These are phyloP conservation scores for Dipodomys stephensi DNA, from an alignment of 2,113 vertebrate species.

Conservation along the genomic window DNA sequence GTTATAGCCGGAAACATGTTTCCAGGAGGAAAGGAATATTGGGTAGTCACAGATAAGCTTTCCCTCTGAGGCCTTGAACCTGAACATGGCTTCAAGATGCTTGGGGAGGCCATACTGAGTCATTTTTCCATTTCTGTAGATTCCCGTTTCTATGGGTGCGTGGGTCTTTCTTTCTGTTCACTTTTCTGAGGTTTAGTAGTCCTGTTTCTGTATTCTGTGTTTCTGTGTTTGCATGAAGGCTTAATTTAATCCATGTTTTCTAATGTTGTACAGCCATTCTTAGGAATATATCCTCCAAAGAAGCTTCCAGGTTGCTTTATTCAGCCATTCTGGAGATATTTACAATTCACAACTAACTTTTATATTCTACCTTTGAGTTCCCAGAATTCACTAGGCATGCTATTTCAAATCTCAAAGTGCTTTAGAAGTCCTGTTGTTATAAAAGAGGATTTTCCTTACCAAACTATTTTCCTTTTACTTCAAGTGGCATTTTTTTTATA, in stretches of 20 bases:
- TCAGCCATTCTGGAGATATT: background rate
- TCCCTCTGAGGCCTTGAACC: background rate
- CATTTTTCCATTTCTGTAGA: background rate
- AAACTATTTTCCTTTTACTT: background rate
- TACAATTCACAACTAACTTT: background rate
- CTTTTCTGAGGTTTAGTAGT: background rate
- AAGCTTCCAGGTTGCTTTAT: background rate
- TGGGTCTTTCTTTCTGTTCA: background rate
- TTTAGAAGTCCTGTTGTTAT: background rate
- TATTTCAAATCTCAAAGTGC: background rate
- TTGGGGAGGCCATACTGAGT: rapidly evolving
- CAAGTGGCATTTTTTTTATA: background rate
- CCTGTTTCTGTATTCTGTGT: background rate
- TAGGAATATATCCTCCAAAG: background rate
- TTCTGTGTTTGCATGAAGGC: background rate
- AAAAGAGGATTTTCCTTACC: background rate
- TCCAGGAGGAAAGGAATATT: background rate
- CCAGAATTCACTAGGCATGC: background rate
- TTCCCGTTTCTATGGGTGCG: rapidly evolving
- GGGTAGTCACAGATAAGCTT: rapidly evolving
- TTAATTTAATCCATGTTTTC: background rate
- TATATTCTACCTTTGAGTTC: background rate
- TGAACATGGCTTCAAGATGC: background rate
- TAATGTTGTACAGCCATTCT: background rate
- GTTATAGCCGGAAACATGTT: background rate